phyloP scores from a whole-genome alignment of 2,113 vertebrate genomes.

The Ochotona princeps region DNA sequence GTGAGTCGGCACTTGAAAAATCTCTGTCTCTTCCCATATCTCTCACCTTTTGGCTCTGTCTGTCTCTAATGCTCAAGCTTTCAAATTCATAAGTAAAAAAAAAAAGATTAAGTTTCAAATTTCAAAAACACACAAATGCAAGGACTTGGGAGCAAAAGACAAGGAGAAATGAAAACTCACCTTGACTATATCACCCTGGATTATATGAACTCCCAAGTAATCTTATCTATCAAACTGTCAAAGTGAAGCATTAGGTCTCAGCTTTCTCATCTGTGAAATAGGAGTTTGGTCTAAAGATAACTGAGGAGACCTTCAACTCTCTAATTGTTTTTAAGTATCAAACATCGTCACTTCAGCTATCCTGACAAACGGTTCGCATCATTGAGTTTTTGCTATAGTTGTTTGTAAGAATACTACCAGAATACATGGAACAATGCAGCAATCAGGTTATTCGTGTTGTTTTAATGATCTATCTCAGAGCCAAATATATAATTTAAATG shows the following conservation, averaged over 20 bases:
- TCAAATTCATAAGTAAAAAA: too few relatives aligned
- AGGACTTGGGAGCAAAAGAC: too few relatives aligned
- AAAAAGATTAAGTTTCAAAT: too few relatives aligned
- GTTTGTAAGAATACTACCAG: background rate
- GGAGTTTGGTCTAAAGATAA: background rate
- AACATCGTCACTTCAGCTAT: background rate
- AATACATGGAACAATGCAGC: background rate
- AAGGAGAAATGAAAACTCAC: background rate
- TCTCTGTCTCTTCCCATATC: too few relatives aligned
- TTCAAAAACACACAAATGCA: too few relatives aligned
- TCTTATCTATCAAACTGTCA: background rate
- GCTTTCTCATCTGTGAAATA: background rate
- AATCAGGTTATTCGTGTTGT: background rate
- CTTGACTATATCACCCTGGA: background rate
- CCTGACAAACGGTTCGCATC: background rate
- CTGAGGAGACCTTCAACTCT: fast-evolving
- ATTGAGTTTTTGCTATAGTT: background rate
- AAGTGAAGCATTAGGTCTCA: background rate
- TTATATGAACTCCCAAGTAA: background rate
- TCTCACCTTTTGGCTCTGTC: too few relatives aligned
- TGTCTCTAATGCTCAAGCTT: too few relatives aligned
- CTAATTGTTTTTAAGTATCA: background rate
- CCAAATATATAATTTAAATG: too few relatives aligned
- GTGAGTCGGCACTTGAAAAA: too few relatives aligned
- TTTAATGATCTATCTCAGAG: background rate